Conservation (phyloP, 2,888 invertebrate genomes). For the Chrysodeixis includens region DNA sequence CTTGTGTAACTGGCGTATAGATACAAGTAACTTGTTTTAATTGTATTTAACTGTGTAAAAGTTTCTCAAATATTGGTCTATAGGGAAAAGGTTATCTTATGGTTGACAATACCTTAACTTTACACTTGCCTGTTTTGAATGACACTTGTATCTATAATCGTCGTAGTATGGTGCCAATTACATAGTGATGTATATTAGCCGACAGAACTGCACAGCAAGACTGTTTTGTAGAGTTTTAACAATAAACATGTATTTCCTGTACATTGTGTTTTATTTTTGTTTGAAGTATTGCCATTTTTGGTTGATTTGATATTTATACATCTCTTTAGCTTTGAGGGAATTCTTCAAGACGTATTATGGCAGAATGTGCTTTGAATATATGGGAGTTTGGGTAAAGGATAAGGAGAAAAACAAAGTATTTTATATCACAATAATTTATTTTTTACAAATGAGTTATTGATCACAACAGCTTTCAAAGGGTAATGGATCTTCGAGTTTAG, state of each 20-base stretch:
- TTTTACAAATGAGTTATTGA: slow-evolving; percentile 88
- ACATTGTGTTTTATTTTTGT: slow-evolving; percentile 20
- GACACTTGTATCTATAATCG: slow-evolving; percentile 21
- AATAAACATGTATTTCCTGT: slow-evolving; percentile 46
- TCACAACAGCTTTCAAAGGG: slow-evolving; percentile 86
- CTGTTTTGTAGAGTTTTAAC: slow-evolving; percentile 56
- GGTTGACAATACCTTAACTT: no score
- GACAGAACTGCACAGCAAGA: slow-evolving; percentile 47
- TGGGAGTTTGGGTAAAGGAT: slow-evolving; percentile 5
- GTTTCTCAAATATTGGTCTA: no score
- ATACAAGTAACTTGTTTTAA: neutral
- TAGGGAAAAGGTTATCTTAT: no score
- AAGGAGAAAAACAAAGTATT: slow-evolving; percentile 60
- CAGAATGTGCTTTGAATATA: no score
- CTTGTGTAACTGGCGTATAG: slow-evolving; percentile 8
- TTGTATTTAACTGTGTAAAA: neutral
- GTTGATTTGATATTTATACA: no score
- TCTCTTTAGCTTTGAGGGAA: no score
- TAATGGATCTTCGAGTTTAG: slow-evolving; percentile 75
- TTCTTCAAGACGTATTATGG: no score
- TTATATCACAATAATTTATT: slow-evolving; percentile 90
- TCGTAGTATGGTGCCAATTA: slow-evolving; percentile 37
- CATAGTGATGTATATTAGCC: slow-evolving; percentile 35
- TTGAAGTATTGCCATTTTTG: no score
- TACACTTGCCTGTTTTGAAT: no score